Evolutionary conservation across 2,888 invertebrate species (phyloP), one percentile per base, ranked within the genome.

Genomic region (Leucoptera coffeella): DNA sequence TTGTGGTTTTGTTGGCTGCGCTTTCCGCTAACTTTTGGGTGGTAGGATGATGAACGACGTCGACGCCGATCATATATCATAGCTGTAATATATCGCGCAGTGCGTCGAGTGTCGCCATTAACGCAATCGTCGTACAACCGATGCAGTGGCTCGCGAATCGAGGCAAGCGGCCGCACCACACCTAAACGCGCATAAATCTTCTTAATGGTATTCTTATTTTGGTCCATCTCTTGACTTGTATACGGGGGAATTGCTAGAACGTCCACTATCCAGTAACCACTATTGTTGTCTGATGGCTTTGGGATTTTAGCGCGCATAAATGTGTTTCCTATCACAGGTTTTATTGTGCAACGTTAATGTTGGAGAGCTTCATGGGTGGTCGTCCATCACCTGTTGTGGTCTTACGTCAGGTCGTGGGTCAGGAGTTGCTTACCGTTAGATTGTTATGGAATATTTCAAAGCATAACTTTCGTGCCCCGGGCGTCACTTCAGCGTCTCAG

Each of bases 71-170:
- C 53, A 57, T 69, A 67, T 65, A 69, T 69, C 67, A 69, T 61
- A 60, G 56, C 45, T 42, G 62, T 55, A 61, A 62, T 67, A 67
- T 65, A 64, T 65, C 53, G 57, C 52, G 42, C 44, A 40, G 57
- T 64, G 57, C 61, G 67, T 39, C 52, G 67, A 67, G 61, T 65
- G 67, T 67, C 65, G 61, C 65, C 65, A 65, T 67, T 67, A 65
- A 58, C 67, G 64, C 64, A 52, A 52, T 57, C 53, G 51, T 43
- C 58, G 59, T 60, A 64, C 61, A 50, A 60, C 50, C 50, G 50
- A 52, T 50, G 49, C 47, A 38, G 42, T 36, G 23, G 32, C 36
- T 53, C 50, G 56, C 62, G 64, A 62, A 61, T 65, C 67, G 60
- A 61, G 57, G 59, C 59, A n/a, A n/a, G n/a, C n/a, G n/a, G 50